Percentiles rank a stretch among this genome's conserved stretches.
Evolutionary conservation across 1,140 invertebrate genomes (phyloP).

Genomic region (Triops cancriformis): DNA sequence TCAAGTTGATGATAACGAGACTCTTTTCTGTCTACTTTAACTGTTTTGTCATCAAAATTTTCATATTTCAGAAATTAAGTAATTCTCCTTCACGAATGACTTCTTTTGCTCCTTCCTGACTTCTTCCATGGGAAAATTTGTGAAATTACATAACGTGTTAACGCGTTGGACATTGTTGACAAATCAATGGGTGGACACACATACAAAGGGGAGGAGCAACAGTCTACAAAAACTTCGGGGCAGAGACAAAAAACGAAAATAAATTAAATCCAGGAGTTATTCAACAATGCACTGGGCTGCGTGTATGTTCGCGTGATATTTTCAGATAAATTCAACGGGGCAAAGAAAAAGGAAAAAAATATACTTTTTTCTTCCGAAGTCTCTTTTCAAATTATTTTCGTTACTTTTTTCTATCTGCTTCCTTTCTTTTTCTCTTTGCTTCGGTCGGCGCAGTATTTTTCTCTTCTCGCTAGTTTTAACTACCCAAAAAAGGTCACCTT

Average conservation of each 20-base stretch:
- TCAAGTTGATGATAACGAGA: not conserved
- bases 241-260: not conserved
- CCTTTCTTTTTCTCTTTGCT: no score
- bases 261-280: conserved; percentile 6
- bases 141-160: not conserved
- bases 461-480: not conserved
- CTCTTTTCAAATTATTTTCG: no score
- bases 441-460: no score
- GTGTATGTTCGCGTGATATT: not conserved
- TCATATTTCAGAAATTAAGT: not conserved
- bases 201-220: not conserved
- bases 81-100: not conserved
- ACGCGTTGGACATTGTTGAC: not conserved
- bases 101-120: not conserved
- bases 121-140: not conserved
- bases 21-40: not conserved
- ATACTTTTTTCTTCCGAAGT: no score
- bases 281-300: not conserved
- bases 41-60: not conserved
- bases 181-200: not conserved
- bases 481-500: not conserved
- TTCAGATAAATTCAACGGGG: not conserved
- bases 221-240: not conserved
- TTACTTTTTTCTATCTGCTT: not conserved
- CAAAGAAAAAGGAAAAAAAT: not conserved